Conservation (phyloP, 2,113 vertebrate genomes). For the Periophthalmus modestus region DNA sequence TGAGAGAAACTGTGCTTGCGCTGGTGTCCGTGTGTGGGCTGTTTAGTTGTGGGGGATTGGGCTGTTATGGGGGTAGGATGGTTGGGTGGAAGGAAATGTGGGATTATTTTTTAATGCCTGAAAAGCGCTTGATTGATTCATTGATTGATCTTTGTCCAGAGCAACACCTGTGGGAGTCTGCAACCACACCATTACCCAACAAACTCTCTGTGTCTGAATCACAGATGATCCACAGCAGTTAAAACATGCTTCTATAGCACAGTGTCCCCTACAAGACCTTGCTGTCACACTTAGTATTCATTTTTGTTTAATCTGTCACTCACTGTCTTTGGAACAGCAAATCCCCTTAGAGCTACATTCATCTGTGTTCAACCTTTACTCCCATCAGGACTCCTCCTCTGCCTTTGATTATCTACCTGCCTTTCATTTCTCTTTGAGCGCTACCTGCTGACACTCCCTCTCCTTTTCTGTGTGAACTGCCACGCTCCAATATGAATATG, state of each 20-base stretch:
- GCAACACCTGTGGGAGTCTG: not conserved
- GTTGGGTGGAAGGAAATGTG: too few relatives aligned
- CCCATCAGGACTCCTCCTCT: slow-evolving; percentile 30
- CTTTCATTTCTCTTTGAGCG: slow-evolving; percentile 38
- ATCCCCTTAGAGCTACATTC: slow-evolving; percentile 21
- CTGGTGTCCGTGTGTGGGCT: too few relatives aligned
- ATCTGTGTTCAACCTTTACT: slow-evolving; percentile 29
- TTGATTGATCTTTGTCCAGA: not conserved
- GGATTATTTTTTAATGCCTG: too few relatives aligned
- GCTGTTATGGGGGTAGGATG: too few relatives aligned
- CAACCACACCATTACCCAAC: not conserved
- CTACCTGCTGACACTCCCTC: slow-evolving; percentile 24
- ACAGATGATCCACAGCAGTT: not conserved
- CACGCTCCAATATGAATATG: slow-evolving; percentile 40
- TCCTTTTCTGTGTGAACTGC: slow-evolving; percentile 27
- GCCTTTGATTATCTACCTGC: slow-evolving; percentile 39
- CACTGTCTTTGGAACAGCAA: slow-evolving; percentile 19
- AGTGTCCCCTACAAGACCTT: slow-evolving; percentile 3
- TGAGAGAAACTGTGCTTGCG: too few relatives aligned
- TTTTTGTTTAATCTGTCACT: slow-evolving; percentile 9
- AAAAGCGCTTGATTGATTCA: too few relatives aligned
- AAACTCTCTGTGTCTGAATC: not conserved
- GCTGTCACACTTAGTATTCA: not conserved
- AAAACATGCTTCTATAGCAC: not conserved
- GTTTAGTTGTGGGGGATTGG: too few relatives aligned